A percentile compares a stretch with the other conserved stretches of the same genome.
phyloP scores from a whole-genome alignment of 2,113 vertebrate species.

The Stomatorhinus ivindoensis region DNA sequence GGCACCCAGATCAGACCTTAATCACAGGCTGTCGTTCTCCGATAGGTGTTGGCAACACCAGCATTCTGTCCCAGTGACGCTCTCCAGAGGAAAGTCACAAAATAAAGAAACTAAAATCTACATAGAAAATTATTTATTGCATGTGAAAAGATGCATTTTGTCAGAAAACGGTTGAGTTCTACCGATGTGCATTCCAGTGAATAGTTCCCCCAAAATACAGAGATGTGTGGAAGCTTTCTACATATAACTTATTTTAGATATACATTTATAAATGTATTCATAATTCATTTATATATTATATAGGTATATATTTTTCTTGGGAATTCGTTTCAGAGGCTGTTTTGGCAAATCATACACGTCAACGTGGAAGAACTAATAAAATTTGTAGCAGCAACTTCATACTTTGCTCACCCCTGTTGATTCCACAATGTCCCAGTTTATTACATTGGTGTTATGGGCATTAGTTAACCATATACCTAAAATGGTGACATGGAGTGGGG shows the following conservation, averaged over 20 bases:
- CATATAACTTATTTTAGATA: conserved; percentile 7
- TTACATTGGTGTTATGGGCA: conserved; percentile 60
- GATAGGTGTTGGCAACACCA: not conserved
- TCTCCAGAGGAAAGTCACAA: conserved; percentile 29
- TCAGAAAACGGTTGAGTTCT: conserved; percentile 69
- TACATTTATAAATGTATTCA: conserved; percentile 26
- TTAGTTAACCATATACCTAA: conserved; percentile 56
- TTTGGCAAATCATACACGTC: conserved; percentile 49
- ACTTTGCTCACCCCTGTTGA: conserved; percentile 99
- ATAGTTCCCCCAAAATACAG: conserved; percentile 65
- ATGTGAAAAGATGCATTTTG: conserved; percentile 85
- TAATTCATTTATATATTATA: conserved; percentile 30
- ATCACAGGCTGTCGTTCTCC: not conserved
- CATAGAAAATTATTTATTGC: conserved; percentile 89
- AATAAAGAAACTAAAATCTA: conserved; percentile 58
- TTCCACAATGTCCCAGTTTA: conserved; percentile 80
- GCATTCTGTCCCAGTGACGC: not conserved
- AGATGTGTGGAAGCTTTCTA: conserved; percentile 52
- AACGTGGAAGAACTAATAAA: conserved; percentile 75
- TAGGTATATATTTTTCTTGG: conserved; percentile 31
- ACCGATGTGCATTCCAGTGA: conserved; percentile 97
- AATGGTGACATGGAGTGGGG: conserved; percentile 43
- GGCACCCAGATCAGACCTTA: not conserved
- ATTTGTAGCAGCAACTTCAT: conserved; percentile 96
- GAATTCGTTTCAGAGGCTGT: conserved; percentile 27